Percentiles rank a stretch among this genome's conserved stretches.
These are phyloP conservation scores for Lindbergichthys nudifrons DNA, from an alignment of 2,797 vertebrate genomes.

Conservation along the genomic window DNA sequence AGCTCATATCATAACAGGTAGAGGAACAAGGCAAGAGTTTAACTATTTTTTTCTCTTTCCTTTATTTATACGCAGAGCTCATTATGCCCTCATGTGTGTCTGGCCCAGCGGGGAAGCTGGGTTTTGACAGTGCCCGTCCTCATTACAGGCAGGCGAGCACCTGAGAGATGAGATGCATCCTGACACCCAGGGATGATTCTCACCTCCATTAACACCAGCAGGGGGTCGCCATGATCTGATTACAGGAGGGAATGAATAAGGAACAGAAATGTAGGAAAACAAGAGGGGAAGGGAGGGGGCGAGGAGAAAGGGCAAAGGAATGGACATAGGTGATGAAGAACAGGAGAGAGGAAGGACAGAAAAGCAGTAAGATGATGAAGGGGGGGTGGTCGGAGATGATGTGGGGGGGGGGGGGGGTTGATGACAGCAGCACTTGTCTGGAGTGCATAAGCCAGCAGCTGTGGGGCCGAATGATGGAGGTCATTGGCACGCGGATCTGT, in stretches of 20 bases:
- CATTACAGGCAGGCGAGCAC: conserved; percentile 82
- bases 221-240: conserved; percentile 81
- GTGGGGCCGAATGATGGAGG: conserved; percentile 80
- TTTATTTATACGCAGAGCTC: conserved; percentile 71
- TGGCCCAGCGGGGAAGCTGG: conserved; percentile 63
- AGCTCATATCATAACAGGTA: conserved; percentile 74
- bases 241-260: conserved; percentile 71
- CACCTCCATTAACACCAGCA: conserved; percentile 85
- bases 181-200: conserved; percentile 82
- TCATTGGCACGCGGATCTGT: conserved; percentile 77
- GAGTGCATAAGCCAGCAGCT: conserved; percentile 72
- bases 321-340: conserved; percentile 53
- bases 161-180: conserved; percentile 85
- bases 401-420: conserved; percentile 46
- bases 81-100: conserved; percentile 76
- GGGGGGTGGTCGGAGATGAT: conserved; percentile 39
- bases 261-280: conserved; percentile 53
- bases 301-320: conserved; percentile 26
- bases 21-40: conserved; percentile 61
- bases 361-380: conserved; percentile 51
- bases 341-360: conserved; percentile 29
- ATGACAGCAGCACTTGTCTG: conserved; percentile 75
- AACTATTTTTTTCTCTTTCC: conserved; percentile 47
- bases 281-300: conserved; percentile 49
- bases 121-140: conserved; percentile 81